Conservation (phyloP, 2,113 vertebrate genomes). For the Gallinago undulata region DNA sequence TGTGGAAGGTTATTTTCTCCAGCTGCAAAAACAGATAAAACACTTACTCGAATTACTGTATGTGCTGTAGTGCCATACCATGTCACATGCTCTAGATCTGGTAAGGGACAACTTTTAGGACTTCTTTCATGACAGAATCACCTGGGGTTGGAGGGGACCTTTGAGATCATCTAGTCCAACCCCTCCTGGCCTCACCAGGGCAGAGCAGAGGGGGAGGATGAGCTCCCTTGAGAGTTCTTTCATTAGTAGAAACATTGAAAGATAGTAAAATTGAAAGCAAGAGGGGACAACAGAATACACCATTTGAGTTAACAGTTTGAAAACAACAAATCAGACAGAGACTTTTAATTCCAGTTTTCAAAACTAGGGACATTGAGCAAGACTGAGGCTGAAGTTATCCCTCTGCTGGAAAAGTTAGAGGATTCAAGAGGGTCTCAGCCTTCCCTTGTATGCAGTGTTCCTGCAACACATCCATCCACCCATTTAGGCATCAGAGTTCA, state of each 20-base stretch:
- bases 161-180: too few relatives aligned
- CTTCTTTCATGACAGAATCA: not conserved
- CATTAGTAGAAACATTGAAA: not conserved
- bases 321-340: not conserved
- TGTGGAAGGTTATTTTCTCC: constrained; percentile 71
- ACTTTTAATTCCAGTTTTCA: not conserved
- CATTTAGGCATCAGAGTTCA: not conserved
- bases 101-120: not conserved
- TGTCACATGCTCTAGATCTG: not conserved
- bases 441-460: not conserved
- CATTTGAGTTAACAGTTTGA: not conserved
- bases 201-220: too few relatives aligned
- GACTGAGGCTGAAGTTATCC: not conserved
- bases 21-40: constrained; percentile 72
- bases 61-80: not conserved
- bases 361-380: fast-evolving
- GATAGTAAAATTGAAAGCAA: not conserved
- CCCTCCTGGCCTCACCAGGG: too few relatives aligned
- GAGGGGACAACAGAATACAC: not conserved
- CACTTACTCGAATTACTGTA: not conserved
- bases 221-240: not conserved
- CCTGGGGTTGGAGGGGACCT: too few relatives aligned
- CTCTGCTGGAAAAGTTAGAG: not conserved
- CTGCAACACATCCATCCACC: not conserved
- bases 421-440: not conserved